Base-by-base conservation (phyloP, 2,113 vertebrate genomes). In the Pagrus major region DNA sequence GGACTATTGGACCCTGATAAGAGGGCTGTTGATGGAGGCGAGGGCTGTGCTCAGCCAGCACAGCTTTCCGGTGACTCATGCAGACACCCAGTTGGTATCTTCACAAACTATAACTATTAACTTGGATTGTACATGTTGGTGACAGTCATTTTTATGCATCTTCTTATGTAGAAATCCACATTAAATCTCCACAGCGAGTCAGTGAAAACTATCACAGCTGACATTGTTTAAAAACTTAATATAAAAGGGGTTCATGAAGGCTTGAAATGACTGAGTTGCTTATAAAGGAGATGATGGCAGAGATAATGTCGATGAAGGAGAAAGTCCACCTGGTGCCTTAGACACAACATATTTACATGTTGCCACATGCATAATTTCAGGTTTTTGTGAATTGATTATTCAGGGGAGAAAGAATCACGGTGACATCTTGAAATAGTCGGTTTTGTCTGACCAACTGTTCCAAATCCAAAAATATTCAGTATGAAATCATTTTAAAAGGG, bases 1-100 rank as follows among this genome's bases (percentile, higher is more conserved):
- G 91, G 76, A 94, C 94, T 90, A 49, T 82, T 93, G 94, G 81
- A 93, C 90, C 76, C 69, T 85, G 89, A 93, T 92, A 91, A 87
- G 83, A 65, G 74, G 39, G 58, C 88, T 71, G 76, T 71, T 81
- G 83, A 75, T 89, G 61, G 64, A 83, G 58, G 42, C 49, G 55
- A 86, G 79, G 75, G 76, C 74, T 86, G 81, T 69, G 71, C 67
- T 77, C 67, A 81, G 78, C 70, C 67, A 9, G 3, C 68, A 58
- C 68, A 49, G 79, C 31, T 39, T 76, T 87, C 70, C 68, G 77
- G 71, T 82, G 82, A 87, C 80, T 84, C 83, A 86, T 72, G 21
- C 52, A 76, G 73, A 78, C 10, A 79, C 37, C 41, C 54, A 60
- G 21, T 86, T 69, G 47, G 52, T 47, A 21, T 67, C 20, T 41